Evolutionary conservation across 2,888 invertebrate species (phyloP), one percentile per base, ranked within the genome.

Genomic region (Megamerina dolium): DNA sequence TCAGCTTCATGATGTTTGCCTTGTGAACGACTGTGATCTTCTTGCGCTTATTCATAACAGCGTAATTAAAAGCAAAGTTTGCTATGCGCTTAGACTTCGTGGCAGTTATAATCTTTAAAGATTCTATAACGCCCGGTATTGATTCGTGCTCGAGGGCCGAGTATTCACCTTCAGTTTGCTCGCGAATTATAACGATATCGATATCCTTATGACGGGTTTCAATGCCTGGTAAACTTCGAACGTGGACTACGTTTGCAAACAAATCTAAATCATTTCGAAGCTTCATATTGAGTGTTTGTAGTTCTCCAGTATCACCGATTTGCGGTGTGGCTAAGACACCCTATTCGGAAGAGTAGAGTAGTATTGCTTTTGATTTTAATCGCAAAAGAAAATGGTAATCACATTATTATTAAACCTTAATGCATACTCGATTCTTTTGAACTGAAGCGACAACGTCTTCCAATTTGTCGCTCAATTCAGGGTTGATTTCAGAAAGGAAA

Each of bases 21-120:
- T 99, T 99, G 75, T 99, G 97, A 9, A 99, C 94, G 27, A 93
- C 93, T n/a, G 97, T 97, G 5, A 99, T 96, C 77, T 91, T 94
- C 77, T 90, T 89, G 37, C 96, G 83, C 52, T 86, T 83, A 74
- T 92, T 85, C 71, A 89, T 91, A 12, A 89, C 87, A 1, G 96
- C 96, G 75, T 94, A 97, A 73, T 99, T 97, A 74, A 99, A 99
- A 26, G 97, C 97, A 75, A 97, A 99, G 75, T 97, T 96, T 3
- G 97, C 97, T 64, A 99, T 97, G 50, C 96, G 81, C 72, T 85
- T 83, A 1, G 95, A 95, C 63, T 96, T 96, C 16, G 79, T 78
- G 3, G 85, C 83, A 1, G 99, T 99, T 23, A 96, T 87, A 63
- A 99, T 96, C 75, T 99, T 99, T 55, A 97, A 74, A 63, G 94